Evolutionary conservation across 2,888 invertebrate genomes (phyloP), one percentile per base, ranked within the genome.

Genomic region (Proisotoma minuta): DNA sequence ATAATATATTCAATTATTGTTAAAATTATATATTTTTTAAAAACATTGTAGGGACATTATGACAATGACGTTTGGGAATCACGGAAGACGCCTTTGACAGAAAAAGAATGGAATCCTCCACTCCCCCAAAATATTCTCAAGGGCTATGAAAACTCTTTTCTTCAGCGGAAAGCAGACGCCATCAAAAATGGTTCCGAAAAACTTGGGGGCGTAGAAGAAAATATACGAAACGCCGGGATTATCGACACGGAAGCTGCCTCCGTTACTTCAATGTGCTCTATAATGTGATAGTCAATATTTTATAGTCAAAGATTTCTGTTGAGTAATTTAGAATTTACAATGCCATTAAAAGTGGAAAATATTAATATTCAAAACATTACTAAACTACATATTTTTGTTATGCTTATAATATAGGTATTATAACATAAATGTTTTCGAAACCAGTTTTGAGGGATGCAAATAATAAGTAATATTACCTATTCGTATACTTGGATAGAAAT

Each of bases 41-140:
- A n/a, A n/a, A n/a, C n/a, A n/a, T n/a, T n/a, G n/a, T n/a, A n/a
- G n/a, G 82, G 84, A 0, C 90, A 91, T 77, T 84, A 83, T 70
- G 78, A 76, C 57, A 95, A 95, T 77, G 81, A 87, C 76, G 82
- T 86, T 1, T 95, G 95, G 95, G 82, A 85, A 74, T 87, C 84
- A 76, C 79, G 95, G 48, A 81, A 81, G 4, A 75, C 79, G 34
- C 92, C 94, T 0, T 92, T 93, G 0, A 93, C 94, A 0, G 79
- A 81, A 57, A 4, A 5, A 12, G 85, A 91, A 77, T 95, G 94
- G 94, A 83, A 85, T 66, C 83, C 83, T 67, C 89, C 89, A 0
- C 77, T 94, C 61, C 92, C 93, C 0, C 86, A 87, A 4, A 86
- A 86, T 84, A 79, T 91, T 77, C 77, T 77, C 20, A 83, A 88